Evolutionary conservation across 2,113 vertebrate genomes (phyloP).

Genomic region (Galemys pyrenaicus): DNA sequence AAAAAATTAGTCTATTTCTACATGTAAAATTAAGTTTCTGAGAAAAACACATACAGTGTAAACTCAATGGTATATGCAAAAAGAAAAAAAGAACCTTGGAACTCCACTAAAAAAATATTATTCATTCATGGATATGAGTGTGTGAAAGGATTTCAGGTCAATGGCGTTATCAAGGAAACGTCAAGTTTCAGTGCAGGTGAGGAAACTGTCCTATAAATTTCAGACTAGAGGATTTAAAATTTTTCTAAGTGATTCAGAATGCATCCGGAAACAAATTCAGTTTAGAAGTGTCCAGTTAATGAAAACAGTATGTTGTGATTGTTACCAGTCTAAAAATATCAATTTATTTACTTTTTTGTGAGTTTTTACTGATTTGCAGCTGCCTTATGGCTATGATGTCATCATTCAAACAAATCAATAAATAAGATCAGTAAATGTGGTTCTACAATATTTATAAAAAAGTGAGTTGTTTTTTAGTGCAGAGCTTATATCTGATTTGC

Average conservation of each 20-base stretch:
- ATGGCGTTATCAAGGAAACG: neutral
- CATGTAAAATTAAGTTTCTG: neutral
- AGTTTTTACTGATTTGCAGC: neutral
- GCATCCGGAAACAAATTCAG: neutral
- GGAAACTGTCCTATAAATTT: neutral
- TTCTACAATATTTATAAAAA: neutral
- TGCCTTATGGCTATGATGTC: neutral
- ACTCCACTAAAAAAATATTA: too few relatives aligned
- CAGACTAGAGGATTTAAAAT: neutral
- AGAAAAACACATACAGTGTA: too few relatives aligned
- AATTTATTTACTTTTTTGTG: neutral
- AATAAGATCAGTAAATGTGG: neutral
- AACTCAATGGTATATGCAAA: neutral
- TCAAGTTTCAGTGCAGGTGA: neutral
- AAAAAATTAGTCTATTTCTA: neutral
- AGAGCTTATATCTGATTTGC: neutral
- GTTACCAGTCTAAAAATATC: too few relatives aligned
- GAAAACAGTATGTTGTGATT: neutral
- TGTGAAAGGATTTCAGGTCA: neutral
- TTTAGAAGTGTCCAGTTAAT: neutral
- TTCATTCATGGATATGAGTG: neutral
- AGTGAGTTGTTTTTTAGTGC: neutral
- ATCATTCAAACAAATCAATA: neutral
- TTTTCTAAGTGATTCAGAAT: neutral
- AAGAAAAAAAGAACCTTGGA: too few relatives aligned